A percentile compares a stretch with the other conserved stretches of the same genome.
Evolutionary conservation across 2,888 invertebrate species (phyloP).

Genomic region (Trilocha varians): DNA sequence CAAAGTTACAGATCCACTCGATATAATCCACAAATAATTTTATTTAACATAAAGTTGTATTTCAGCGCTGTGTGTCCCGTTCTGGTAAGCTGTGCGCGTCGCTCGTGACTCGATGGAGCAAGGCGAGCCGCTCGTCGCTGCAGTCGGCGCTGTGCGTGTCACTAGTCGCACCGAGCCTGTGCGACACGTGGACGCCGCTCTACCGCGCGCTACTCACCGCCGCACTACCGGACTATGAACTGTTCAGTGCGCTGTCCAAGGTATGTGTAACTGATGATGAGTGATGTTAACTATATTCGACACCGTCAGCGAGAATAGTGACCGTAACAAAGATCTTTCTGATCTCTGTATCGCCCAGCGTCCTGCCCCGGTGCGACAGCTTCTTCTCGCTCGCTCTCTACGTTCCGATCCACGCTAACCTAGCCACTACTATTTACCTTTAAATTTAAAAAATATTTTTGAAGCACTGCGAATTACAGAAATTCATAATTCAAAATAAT

Average conservation of each 20-base stretch:
- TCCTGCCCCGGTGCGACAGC: no score
- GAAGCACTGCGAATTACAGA: no score
- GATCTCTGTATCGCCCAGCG: no score
- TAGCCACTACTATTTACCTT: no score
- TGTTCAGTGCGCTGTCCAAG: slow-evolving; percentile 54
- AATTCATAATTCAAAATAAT: no score
- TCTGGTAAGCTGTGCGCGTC: slow-evolving; percentile 23
- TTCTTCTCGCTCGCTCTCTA: no score
- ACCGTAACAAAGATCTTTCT: no score
- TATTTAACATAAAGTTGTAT: no score
- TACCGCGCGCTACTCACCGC: slow-evolving; percentile 34
- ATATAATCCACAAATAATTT: no score
- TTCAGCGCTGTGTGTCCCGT: slow-evolving; percentile 38
- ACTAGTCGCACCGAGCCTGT: slow-evolving; percentile 31
- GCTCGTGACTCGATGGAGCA: slow-evolving; percentile 27
- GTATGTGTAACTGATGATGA: slow-evolving; percentile 19
- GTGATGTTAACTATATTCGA: background rate
- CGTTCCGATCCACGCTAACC: no score
- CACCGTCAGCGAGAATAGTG: background rate
- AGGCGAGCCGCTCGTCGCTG: slow-evolving; percentile 10
- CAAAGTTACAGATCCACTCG: no score
- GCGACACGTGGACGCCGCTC: slow-evolving; percentile 24
- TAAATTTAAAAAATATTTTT: no score
- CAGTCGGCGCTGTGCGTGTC: slow-evolving; percentile 33
- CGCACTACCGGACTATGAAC: slow-evolving; percentile 28